Evolutionary conservation across 2,113 vertebrate genomes (phyloP), one percentile per base, ranked within the genome.

Genomic region (Sebastes schlegelii): DNA sequence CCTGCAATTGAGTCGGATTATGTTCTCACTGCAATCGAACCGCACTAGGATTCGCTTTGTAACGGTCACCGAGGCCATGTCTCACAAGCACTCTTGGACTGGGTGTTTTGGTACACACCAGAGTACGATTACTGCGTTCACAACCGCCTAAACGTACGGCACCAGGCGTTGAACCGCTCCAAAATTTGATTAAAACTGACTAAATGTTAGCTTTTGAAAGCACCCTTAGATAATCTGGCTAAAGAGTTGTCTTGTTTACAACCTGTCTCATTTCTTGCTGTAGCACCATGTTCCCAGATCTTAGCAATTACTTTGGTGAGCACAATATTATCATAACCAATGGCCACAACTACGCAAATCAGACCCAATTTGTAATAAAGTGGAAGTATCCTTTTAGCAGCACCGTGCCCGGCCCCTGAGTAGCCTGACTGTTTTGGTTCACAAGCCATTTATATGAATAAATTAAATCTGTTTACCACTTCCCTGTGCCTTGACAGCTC

Each of bases 391-490:
- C 51, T 70, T 76, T 70, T 40, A 57, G 69, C 51, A 16, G 57
- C 26, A 17, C 57, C 48, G 17, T 62, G 48, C 77, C 23, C 5
- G 11, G 40, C 71, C 85, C 72, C 71, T 10, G 52, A 86, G 89
- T 86, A 77, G 69, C 84, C 73, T 65, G 68, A 79, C 79, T 87
- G 91, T 88, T 91, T 89, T 86, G 74, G 72, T 89, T 90, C 90
- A 83, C 76, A 55, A 89, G 83, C 70, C 86, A 89, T 89, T 88
- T 88, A 84, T 86, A 89, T 86, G 84, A 91, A 90, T 92, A 89
- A 86, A 92, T 91, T 91, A 86, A 87, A 90, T 86, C 8, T 86
- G 87, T 93, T 91, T 93, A 87, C 89, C 84, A 74, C 86, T 88
- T 86, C 66, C 75, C 74, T 52, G 71, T 52, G 61, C 81, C 79